A percentile compares a stretch with the other conserved stretches of the same genome.
These are phyloP conservation scores for Lycaena phlaeas DNA, from an alignment of 2,888 invertebrate species.

Conservation along the genomic window DNA sequence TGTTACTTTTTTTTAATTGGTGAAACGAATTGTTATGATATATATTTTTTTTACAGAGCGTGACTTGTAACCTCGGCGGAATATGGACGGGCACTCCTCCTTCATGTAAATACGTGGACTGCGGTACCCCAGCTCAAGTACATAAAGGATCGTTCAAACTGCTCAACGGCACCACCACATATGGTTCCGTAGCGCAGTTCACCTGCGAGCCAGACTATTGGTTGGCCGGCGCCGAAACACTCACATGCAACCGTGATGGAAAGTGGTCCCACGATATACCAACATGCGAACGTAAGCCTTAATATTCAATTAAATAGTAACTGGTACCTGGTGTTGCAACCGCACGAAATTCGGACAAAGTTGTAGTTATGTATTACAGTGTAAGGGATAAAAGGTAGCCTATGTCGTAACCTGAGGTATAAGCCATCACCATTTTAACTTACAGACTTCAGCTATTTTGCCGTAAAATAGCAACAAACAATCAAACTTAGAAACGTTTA, in stretches of 20 bases:
- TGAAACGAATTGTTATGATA: no score
- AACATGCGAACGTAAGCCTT: slow-evolving; percentile 85
- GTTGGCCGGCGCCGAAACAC: slow-evolving; percentile 80
- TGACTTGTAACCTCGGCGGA: slow-evolving; percentile 89
- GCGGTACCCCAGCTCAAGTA: slow-evolving; percentile 85
- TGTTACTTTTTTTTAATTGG: no score
- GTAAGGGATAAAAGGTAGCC: no score
- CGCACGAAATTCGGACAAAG: no score
- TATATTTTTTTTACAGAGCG: slow-evolving; percentile 63
- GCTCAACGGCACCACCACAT: slow-evolving; percentile 86
- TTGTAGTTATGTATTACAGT: no score
- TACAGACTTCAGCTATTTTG: no score
- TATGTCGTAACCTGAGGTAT: no score
- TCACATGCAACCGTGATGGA: slow-evolving; percentile 86
- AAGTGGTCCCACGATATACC: slow-evolving; percentile 91
- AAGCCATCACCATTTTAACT: no score
- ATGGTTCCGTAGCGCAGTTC: slow-evolving; percentile 84
- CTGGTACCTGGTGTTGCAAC: no score
- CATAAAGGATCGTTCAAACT: slow-evolving; percentile 82
- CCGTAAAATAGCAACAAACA: no score
- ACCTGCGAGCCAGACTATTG: slow-evolving; percentile 87
- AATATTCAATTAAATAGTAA: no score
- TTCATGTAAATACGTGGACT: slow-evolving; percentile 89
- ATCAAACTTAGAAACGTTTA: no score
- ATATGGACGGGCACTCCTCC: slow-evolving; percentile 87